Evolutionary conservation across 2,888 invertebrate genomes (phyloP).

Genomic region (Euplagia quadripunctaria): DNA sequence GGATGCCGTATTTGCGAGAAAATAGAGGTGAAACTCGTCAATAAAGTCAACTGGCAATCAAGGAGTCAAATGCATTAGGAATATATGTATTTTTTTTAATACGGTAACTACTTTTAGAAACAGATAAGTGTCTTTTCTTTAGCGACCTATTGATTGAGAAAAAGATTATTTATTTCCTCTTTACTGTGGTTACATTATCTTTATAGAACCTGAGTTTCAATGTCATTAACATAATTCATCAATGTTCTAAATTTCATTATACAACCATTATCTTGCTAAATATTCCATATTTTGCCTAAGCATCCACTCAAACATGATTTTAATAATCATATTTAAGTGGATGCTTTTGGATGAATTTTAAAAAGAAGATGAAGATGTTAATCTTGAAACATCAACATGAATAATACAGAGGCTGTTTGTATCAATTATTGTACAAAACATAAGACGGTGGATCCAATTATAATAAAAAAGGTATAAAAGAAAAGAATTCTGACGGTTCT

Average conservation of each 20-base stretch:
- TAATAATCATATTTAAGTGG: too few relatives aligned
- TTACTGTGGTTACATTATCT: too few relatives aligned
- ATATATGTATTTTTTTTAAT: too few relatives aligned
- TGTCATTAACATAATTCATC: not conserved
- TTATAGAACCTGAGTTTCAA: not conserved
- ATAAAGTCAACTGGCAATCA: too few relatives aligned
- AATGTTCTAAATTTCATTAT: not conserved
- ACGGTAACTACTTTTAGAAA: too few relatives aligned
- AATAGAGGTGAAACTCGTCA: too few relatives aligned
- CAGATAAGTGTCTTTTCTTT: too few relatives aligned
- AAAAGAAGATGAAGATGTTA: not conserved
- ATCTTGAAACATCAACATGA: not conserved
- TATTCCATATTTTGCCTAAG: not conserved
- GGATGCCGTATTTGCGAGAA: too few relatives aligned
- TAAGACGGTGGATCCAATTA: slow-evolving; percentile 6
- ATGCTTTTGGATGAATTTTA: too few relatives aligned
- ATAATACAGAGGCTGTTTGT: not conserved
- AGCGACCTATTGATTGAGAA: too few relatives aligned
- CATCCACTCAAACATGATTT: not conserved
- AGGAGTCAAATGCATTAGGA: too few relatives aligned
- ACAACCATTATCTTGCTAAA: not conserved
- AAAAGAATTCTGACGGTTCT: slow-evolving; percentile 2
- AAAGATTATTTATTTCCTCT: too few relatives aligned
- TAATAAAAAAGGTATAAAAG: slow-evolving; percentile 24
- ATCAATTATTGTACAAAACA: not conserved